These are phyloP conservation scores for Serrognathus titanus DNA, from an alignment of 2,888 invertebrate genomes.

Conservation along the genomic window DNA sequence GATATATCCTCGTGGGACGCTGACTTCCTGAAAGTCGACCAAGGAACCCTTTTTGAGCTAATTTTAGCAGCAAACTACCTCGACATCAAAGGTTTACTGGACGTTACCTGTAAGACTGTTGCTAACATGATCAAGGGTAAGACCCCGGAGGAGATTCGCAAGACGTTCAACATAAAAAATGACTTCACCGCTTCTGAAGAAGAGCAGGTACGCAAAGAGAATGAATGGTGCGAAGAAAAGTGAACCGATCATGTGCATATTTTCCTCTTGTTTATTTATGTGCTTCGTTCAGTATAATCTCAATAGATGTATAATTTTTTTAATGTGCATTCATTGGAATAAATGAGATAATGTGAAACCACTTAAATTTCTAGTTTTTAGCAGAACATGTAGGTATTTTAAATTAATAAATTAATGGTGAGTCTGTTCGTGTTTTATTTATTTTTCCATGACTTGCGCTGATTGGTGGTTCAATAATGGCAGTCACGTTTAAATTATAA, in stretches of 20 bases:
- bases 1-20: conserved; percentile 99
- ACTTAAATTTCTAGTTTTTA: too few relatives aligned
- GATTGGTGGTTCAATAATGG: too few relatives aligned
- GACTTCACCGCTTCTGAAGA: conserved; percentile 96
- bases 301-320: too few relatives aligned
- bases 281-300: too few relatives aligned
- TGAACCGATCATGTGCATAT: conserved; percentile 42
- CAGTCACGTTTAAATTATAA: too few relatives aligned
- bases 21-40: conserved; percentile 97
- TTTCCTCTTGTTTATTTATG: too few relatives aligned
- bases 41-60: conserved; percentile 92
- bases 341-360: too few relatives aligned
- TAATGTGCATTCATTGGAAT: too few relatives aligned
- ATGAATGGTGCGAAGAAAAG: conserved; percentile 92
- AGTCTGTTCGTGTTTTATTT: too few relatives aligned
- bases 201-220: conserved; percentile 95
- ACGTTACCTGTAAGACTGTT: conserved; percentile 97
- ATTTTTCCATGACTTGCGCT: too few relatives aligned
- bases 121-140: conserved; percentile 99
- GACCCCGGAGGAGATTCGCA: conserved; percentile 95
- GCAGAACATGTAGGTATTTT: too few relatives aligned
- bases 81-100: conserved; percentile 91
- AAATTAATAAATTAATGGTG: too few relatives aligned
- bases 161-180: conserved; percentile 96
- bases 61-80: conserved; percentile 97